Percentiles rank a stretch among this genome's conserved stretches.
These are phyloP conservation scores for Ecliptopera silaceata DNA, from an alignment of 2,888 invertebrate genomes.

Conservation along the genomic window DNA sequence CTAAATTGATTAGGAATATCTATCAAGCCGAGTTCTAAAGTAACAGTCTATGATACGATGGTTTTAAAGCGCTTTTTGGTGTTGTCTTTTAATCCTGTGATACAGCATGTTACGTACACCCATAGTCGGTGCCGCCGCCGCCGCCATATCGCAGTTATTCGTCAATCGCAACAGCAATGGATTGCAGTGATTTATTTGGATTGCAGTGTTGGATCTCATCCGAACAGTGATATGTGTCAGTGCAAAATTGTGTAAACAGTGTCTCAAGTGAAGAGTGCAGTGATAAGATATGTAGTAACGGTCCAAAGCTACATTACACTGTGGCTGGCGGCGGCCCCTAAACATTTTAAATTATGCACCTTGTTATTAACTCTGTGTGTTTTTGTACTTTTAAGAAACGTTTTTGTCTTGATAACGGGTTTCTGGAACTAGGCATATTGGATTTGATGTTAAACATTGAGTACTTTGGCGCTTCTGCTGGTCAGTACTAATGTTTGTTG, in stretches of 20 bases:
- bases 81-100: conserved; percentile 35
- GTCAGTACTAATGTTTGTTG: conserved; percentile 1
- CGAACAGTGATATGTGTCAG: conserved; percentile 63
- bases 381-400: conserved; percentile 38
- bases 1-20: not conserved
- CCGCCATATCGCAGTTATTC: conserved; percentile 50
- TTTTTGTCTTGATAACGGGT: conserved; percentile 9
- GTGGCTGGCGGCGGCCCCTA: conserved; percentile 77
- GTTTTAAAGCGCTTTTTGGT: conserved; percentile 34
- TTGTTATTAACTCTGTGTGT: conserved; percentile 66
- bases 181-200: conserved; percentile 80
- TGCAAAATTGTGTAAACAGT: conserved; percentile 71
- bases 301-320: conserved; percentile 25
- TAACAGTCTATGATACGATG: conserved; percentile 33
- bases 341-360: conserved; percentile 60
- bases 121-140: conserved; percentile 68
- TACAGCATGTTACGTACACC: conserved; percentile 41
- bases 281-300: conserved; percentile 38
- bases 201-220: conserved; percentile 74
- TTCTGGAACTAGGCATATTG: not conserved
- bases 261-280: conserved; percentile 64
- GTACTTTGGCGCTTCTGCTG: not conserved
- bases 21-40: not conserved
- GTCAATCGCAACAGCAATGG: conserved; percentile 51
- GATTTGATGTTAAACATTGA: not conserved